Conservation (phyloP, 2,888 invertebrate species). For the Ypsolopha sequella region DNA sequence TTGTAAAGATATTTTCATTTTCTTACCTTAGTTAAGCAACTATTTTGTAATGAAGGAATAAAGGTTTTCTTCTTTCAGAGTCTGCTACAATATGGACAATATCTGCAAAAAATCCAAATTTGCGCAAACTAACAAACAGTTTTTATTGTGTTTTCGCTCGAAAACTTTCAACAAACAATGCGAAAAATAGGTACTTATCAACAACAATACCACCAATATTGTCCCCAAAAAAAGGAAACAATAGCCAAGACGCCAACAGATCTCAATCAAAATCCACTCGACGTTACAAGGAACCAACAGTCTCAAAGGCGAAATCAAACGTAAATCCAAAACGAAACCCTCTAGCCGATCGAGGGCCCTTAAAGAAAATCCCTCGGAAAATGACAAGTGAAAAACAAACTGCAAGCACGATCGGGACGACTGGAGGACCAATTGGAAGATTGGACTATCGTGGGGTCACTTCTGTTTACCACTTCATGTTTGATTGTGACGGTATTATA, state of each 20-base stretch:
- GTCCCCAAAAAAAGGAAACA: not conserved
- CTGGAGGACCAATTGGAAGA: conserved; percentile 47
- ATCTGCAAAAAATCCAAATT: no score
- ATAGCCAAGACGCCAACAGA: not conserved
- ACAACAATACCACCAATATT: no score
- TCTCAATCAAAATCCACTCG: not conserved
- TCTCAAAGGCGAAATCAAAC: not conserved
- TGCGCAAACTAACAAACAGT: no score
- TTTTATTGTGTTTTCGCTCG: no score
- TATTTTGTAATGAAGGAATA: no score
- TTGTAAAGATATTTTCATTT: no score
- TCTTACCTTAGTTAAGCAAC: no score
- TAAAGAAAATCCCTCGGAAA: conserved; percentile 37
- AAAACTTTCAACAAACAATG: no score
- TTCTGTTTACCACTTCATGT: conserved; percentile 23
- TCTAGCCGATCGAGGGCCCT: conserved; percentile 2
- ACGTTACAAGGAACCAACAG: not conserved
- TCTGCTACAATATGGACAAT: no score
- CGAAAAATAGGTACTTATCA: no score
- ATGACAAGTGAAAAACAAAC: conserved; percentile 53
- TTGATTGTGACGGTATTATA: no score
- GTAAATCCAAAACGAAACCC: not conserved
- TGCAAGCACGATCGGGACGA: conserved; percentile 20
- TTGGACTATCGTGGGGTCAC: conserved; percentile 43
- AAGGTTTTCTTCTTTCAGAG: no score